A percentile compares a stretch with the other conserved stretches of the same genome.
Conservation (phyloP, 2,113 vertebrate species). For the Ochotona princeps region DNA sequence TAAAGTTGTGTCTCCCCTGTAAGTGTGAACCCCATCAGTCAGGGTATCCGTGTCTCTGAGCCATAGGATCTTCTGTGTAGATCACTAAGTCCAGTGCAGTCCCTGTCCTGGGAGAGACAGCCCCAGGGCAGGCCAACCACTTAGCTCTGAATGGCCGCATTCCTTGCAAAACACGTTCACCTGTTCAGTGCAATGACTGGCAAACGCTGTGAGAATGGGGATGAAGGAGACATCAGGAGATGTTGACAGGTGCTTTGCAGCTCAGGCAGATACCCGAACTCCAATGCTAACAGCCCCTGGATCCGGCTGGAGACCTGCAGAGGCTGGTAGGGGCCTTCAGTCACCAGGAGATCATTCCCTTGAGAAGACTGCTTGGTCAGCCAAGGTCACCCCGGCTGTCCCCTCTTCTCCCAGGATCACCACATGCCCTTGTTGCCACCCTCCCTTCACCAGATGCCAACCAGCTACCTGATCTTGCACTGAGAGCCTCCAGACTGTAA, state of each 20-base stretch:
- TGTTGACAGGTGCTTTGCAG: background rate
- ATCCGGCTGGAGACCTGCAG: too few species aligned
- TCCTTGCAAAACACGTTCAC: background rate
- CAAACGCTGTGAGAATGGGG: background rate
- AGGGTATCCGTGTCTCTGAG: background rate
- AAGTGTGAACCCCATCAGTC: background rate
- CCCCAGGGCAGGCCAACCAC: background rate
- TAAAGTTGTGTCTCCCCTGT: background rate
- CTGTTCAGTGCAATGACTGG: background rate
- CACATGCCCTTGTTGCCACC: too few species aligned
- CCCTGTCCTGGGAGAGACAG: background rate
- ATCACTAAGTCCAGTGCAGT: background rate
- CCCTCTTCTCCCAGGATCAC: too few species aligned
- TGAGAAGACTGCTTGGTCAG: too few species aligned
- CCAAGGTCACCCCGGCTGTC: too few species aligned
- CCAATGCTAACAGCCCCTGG: too few species aligned
- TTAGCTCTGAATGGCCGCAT: background rate
- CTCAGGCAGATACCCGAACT: too few species aligned
- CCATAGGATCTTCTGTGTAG: background rate
- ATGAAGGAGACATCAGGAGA: background rate
- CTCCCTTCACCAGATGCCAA: too few species aligned
- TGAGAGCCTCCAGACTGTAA: too few species aligned
- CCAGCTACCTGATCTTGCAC: too few species aligned
- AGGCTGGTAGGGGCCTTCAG: too few species aligned
- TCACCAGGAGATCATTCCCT: too few species aligned